phyloP scores from a whole-genome alignment of 2,888 invertebrate genomes.

The Parascotia fuliginaria region DNA sequence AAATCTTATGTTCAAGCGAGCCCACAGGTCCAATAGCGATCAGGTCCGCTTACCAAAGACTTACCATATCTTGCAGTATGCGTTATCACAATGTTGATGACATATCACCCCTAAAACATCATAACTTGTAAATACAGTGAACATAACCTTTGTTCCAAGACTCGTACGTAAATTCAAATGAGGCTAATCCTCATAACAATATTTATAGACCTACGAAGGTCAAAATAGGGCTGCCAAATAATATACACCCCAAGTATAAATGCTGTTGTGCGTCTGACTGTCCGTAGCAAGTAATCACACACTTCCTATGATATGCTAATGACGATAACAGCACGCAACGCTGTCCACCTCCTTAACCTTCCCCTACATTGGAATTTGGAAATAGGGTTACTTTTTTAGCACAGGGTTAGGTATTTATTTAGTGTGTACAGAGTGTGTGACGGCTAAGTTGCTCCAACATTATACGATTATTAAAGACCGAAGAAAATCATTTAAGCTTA shows the following conservation, averaged over 20 bases:
- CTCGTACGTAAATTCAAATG: conserved; percentile 38
- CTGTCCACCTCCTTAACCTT: conserved; percentile 51
- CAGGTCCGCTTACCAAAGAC: too few relatives aligned
- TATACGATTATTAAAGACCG: conserved; percentile 6
- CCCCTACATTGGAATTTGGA: conserved; percentile 30
- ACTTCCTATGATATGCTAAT: conserved; percentile 79
- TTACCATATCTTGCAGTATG: neutral
- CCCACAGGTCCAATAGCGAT: too few relatives aligned
- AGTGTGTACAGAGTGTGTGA: too few relatives aligned
- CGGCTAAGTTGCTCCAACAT: neutral
- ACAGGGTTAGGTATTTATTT: too few relatives aligned
- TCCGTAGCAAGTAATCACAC: conserved; percentile 65
- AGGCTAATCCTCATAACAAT: conserved; percentile 47
- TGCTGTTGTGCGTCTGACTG: conserved; percentile 59
- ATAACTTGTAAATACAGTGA: neutral
- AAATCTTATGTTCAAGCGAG: too few relatives aligned
- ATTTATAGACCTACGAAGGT: conserved; percentile 43
- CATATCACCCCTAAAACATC: too few relatives aligned
- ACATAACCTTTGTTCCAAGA: conserved; percentile 8
- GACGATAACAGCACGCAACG: conserved; percentile 65
- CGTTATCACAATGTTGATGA: too few relatives aligned
- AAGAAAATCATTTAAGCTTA: conserved; percentile 3
- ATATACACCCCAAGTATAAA: conserved; percentile 7
- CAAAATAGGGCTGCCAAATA: conserved; percentile 14
- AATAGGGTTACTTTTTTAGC: conserved; percentile 24